phyloP scores from a whole-genome alignment of 2,113 vertebrate species.

The Dunckerocampus dactyliophorus region DNA sequence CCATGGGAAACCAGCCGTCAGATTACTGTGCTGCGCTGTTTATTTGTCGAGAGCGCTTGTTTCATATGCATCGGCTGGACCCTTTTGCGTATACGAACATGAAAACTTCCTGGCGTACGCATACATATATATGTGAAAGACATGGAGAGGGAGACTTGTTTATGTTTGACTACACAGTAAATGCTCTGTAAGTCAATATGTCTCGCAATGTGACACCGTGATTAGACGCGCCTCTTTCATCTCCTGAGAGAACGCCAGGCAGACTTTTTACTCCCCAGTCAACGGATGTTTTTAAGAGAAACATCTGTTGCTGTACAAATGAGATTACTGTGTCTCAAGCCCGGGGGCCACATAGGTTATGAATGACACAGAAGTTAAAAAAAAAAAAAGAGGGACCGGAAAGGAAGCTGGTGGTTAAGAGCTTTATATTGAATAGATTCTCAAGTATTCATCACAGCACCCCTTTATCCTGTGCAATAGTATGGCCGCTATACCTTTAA shows the following conservation, averaged over 20 bases:
- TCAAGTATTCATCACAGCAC: constrained; percentile 42
- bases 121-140: constrained; percentile 23
- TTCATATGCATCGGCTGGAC: constrained; percentile 52
- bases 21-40: constrained; percentile 65
- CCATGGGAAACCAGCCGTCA: constrained; percentile 74
- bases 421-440: constrained; percentile 45
- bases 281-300: constrained; percentile 69
- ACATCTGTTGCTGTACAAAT: constrained; percentile 71
- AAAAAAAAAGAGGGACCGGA: constrained; percentile 52
- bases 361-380: constrained; percentile 52
- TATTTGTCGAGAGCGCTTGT: constrained; percentile 62
- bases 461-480: constrained; percentile 34
- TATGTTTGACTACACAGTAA: constrained; percentile 31
- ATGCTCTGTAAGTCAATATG: constrained; percentile 52
- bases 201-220: constrained; percentile 53
- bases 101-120: constrained; percentile 34
- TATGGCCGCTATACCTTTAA: constrained; percentile 12
- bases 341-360: constrained; percentile 54
- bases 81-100: constrained; percentile 43
- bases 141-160: constrained; percentile 20
- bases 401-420: constrained; percentile 52
- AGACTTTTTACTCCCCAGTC: constrained; percentile 53
- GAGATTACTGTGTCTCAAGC: constrained; percentile 64
- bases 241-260: constrained; percentile 49
- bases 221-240: constrained; percentile 60